Base-by-base conservation (phyloP, 2,888 invertebrate genomes). In the Lepidocyrtoides sp. region DNA sequence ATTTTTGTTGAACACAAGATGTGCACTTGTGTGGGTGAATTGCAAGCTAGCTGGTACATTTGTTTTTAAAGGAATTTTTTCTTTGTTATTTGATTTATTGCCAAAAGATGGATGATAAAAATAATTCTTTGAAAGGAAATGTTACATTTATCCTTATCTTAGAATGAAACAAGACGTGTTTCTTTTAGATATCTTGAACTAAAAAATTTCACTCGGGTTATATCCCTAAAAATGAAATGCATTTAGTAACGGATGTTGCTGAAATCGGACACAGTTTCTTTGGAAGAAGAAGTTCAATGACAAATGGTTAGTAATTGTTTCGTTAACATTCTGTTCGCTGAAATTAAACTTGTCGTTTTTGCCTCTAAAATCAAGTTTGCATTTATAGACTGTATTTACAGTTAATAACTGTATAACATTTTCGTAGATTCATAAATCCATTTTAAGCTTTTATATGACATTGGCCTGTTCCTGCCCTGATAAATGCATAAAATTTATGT, bases 21-120 rank as follows among this genome's bases (percentile, higher is more conserved):
- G 41, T 41, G 41, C 69, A 41, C 14, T 36, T 77, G 29, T 77
- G 48, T 10, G 17, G 23, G 26, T 77, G 77, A 14, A 5, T 26
- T n/a, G n/a, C n/a, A n/a, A n/a, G n/a, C n/a, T n/a, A n/a, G 51
- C 7, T 1, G 0, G 26, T 14, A 29, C 8, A 26, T 26, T 51
- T 77, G 23, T 77, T 20, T 41, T 1, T n/a, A n/a, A n/a, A n/a
- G n/a, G 20, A 69, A 69, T 36, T 57, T 23, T 54, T 60, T 57
- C 54, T 79, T 54, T 23, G 60, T 26, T 72, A 26, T 17, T 84
- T 63, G 41, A 63, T 44, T 44, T 82, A 44, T 26, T 23, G 48
- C 66, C 1, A 44, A 69, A 72, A 51, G 69, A 84, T 72, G 72
- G 44, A 84, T 51, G 44, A 69, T 54, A 72, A 14, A 29, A 84